A percentile compares a stretch with the other conserved stretches of the same genome.
phyloP scores from a whole-genome alignment of 2,113 vertebrate genomes.

The Felis catus region F.catus_Fca126_mat1.0 CM031424.1:33656001-33656500 shows the following conservation, averaged over 20 bases:
- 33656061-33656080: not conserved
- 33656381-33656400: not conserved
- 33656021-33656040: slow-evolving; percentile 48
- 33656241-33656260: not conserved
- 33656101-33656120: not conserved
- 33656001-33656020: not conserved
- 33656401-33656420: not conserved
- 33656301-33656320: not conserved
- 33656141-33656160: not conserved
- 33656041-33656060: slow-evolving; percentile 46
- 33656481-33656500: not conserved
- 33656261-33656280: not conserved
- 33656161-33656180: not conserved
- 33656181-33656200: not conserved
- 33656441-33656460: not conserved
- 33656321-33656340: not conserved
- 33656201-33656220: not conserved
- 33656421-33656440: not conserved
- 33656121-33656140: not conserved
- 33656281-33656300: slow-evolving; percentile 33
- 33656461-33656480: not conserved
- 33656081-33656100: not conserved
- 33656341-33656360: not conserved
- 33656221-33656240: not conserved
- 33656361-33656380: not conserved